phyloP scores from a whole-genome alignment of 1,140 invertebrate species.

The Zaprionus camerounensis region DNA sequence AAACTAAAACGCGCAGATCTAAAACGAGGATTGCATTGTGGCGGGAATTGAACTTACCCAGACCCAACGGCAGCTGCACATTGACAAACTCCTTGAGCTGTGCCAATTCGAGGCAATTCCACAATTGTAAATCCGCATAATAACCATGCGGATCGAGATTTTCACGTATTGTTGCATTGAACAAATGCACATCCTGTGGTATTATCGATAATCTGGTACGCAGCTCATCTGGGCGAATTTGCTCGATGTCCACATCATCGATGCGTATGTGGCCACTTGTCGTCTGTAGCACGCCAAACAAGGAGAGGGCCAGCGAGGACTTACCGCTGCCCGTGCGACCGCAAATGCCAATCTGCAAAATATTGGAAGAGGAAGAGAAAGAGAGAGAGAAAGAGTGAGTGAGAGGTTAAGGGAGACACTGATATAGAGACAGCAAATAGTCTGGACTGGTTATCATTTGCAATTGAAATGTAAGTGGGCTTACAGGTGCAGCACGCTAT shows the following conservation, averaged over 20 bases:
- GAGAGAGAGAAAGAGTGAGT: background rate
- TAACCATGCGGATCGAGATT: conserved; percentile 94
- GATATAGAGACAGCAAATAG: background rate
- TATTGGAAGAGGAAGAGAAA: conserved; percentile 15
- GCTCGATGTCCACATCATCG: conserved; percentile 88
- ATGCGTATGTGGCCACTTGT: conserved; percentile 88
- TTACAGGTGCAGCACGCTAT: background rate
- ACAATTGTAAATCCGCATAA: conserved; percentile 91
- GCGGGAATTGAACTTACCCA: conserved; percentile 86
- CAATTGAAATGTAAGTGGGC: conserved; percentile 39
- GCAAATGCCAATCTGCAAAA: conserved; percentile 89
- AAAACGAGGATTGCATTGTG: conserved; percentile 20
- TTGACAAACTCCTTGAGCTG: conserved; percentile 91
- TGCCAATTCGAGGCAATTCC: conserved; percentile 87
- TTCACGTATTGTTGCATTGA: conserved; percentile 94
- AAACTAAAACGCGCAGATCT: background rate
- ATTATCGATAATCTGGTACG: conserved; percentile 94
- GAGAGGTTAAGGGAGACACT: background rate
- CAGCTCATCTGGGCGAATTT: conserved; percentile 89
- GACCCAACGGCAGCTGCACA: conserved; percentile 85
- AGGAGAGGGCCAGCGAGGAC: conserved; percentile 89
- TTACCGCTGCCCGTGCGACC: conserved; percentile 93
- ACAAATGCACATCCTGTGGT: conserved; percentile 96
- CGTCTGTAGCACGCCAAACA: conserved; percentile 88
- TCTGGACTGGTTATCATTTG: conserved; percentile 19